A percentile compares a stretch with the other conserved stretches of the same genome.
phyloP scores from a whole-genome alignment of 2,888 invertebrate species.

The Andrena flavipes region DNA sequence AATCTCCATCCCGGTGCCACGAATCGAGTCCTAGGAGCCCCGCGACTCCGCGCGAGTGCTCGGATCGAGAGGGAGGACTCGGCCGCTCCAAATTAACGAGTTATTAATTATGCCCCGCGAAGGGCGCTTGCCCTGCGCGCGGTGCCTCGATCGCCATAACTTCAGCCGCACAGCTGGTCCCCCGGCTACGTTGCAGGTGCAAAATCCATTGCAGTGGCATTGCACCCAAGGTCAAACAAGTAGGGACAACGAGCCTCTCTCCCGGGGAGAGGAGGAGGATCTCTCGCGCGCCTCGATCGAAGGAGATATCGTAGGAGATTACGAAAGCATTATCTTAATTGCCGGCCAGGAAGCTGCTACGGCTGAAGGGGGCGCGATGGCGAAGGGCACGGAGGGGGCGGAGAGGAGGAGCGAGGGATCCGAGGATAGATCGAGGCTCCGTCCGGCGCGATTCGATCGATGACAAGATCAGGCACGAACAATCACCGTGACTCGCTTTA shows the following conservation, averaged over 20 bases:
- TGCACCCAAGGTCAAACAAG: constrained; percentile 70
- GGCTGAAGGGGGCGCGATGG: constrained; percentile 36
- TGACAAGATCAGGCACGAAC: constrained; percentile 78
- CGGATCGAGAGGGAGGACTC: background rate
- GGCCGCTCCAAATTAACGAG: constrained; percentile 7
- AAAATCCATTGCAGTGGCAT: constrained; percentile 68
- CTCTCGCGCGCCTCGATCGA: constrained; percentile 51
- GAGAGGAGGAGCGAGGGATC: constrained; percentile 15
- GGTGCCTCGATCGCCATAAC: constrained; percentile 6
- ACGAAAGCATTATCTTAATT: constrained; percentile 76
- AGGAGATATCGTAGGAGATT: constrained; percentile 71
- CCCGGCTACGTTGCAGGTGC: constrained; percentile 62
- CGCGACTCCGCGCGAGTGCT: background rate
- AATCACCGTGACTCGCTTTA: constrained; percentile 80
- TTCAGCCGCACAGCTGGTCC: constrained; percentile 36
- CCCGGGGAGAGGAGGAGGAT: constrained; percentile 4
- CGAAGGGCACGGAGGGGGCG: background rate
- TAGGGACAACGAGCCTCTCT: constrained; percentile 33
- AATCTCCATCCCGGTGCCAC: background rate
- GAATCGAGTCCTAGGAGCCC: background rate
- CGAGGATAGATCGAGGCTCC: constrained; percentile 57
- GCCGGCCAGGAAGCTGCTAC: constrained; percentile 65
- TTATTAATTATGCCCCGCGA: constrained; percentile 28
- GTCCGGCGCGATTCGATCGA: constrained; percentile 72
- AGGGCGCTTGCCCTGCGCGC: background rate